Percentiles rank a stretch among this genome's conserved stretches.
Conservation (phyloP, 2,113 vertebrate species). For the Sturnus vulgaris region DNA sequence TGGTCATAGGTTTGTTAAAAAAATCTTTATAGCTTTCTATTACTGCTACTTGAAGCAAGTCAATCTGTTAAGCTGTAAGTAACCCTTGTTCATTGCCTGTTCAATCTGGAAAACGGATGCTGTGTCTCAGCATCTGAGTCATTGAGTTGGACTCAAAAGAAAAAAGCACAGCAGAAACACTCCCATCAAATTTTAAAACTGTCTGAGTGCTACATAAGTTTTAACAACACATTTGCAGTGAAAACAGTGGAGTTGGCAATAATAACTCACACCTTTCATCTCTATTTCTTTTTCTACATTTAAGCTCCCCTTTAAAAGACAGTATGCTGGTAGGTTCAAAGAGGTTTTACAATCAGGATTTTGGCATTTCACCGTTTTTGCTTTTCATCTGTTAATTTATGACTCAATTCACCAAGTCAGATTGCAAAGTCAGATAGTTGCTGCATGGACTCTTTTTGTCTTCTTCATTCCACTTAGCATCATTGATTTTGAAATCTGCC, state of each 20-base stretch:
- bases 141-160: background rate
- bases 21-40: background rate
- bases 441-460: background rate
- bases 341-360: background rate
- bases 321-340: background rate
- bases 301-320: background rate
- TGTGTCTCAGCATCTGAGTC: background rate
- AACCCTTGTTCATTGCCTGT: background rate
- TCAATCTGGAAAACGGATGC: background rate
- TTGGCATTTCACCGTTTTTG: background rate
- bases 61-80: background rate
- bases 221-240: background rate
- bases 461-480: background rate
- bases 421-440: background rate
- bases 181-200: background rate
- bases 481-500: constrained; percentile 8
- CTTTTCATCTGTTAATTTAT: constrained; percentile 27
- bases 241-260: background rate
- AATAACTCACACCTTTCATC: background rate
- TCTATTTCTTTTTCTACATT: background rate
- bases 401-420: background rate
- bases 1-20: background rate
- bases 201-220: background rate
- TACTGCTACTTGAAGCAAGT: background rate
- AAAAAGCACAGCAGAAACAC: background rate